phyloP scores from a whole-genome alignment of 2,797 vertebrate species.

The Apodemus agrarius region DNA sequence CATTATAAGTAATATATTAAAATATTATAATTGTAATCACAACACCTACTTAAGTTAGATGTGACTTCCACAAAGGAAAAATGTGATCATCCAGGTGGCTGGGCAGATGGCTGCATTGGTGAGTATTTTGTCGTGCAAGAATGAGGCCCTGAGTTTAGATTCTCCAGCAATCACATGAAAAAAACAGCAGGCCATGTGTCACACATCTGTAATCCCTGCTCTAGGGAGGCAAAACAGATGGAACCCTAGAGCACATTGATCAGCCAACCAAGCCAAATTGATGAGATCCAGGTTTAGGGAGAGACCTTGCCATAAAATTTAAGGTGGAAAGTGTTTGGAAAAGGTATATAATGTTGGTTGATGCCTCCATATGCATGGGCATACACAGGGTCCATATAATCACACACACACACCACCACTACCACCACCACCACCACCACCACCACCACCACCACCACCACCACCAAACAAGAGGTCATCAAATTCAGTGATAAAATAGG shows the following conservation, averaged over 20 bases:
- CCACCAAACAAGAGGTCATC: not conserved
- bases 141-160: not conserved
- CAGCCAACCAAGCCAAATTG: not conserved
- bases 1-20: not conserved
- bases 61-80: not conserved
- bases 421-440: not conserved
- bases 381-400: not conserved
- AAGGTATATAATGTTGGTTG: not conserved
- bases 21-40: not conserved
- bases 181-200: not conserved
- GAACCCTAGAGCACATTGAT: not conserved
- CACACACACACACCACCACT: not conserved
- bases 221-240: not conserved
- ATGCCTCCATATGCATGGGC: not conserved
- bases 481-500: not conserved
- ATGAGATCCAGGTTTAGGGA: not conserved
- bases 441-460: not conserved
- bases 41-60: slow-evolving; percentile 12
- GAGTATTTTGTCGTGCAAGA: not conserved
- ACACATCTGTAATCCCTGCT: not conserved
- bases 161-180: not conserved
- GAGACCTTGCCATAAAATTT: not conserved
- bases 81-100: not conserved
- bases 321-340: not conserved
- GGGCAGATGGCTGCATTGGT: not conserved